Conservation (phyloP, 2,113 vertebrate genomes). For the Bujurquina vittata region DNA sequence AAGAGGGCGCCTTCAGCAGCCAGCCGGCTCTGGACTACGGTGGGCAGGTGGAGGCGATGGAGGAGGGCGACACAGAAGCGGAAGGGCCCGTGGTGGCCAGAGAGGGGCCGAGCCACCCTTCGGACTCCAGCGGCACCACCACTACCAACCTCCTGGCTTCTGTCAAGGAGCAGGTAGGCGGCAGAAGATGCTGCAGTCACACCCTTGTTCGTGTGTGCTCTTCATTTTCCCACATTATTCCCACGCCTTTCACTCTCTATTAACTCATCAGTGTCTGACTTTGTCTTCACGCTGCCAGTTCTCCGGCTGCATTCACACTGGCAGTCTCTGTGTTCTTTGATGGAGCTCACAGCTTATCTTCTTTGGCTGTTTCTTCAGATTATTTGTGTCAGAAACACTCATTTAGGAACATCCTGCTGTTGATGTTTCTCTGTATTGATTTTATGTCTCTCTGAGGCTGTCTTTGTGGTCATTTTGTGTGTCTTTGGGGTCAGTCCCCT, state of each 20-base stretch:
- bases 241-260: not conserved
- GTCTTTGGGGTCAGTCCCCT: not conserved
- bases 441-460: not conserved
- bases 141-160: slow-evolving; percentile 76
- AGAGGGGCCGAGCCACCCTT: slow-evolving; percentile 51
- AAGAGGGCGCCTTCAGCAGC: slow-evolving; percentile 55
- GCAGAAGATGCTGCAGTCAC: slow-evolving; percentile 35
- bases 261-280: not conserved
- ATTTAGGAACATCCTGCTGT: not conserved
- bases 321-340: not conserved
- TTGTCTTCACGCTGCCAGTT: not conserved
- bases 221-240: not conserved
- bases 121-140: slow-evolving; percentile 11
- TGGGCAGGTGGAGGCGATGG: slow-evolving; percentile 55
- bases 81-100: slow-evolving; percentile 59
- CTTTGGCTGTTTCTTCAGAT: not conserved
- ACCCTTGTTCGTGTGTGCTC: not conserved
- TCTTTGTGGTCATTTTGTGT: not conserved
- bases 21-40: slow-evolving; percentile 36
- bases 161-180: slow-evolving; percentile 77
- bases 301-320: not conserved
- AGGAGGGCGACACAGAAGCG: slow-evolving; percentile 64
- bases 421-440: not conserved
- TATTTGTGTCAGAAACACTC: not conserved
- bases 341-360: slow-evolving; percentile 1